A percentile compares a stretch with the other conserved stretches of the same genome.
phyloP scores from a whole-genome alignment of 2,113 vertebrate species.

The Lynx canadensis region DNA sequence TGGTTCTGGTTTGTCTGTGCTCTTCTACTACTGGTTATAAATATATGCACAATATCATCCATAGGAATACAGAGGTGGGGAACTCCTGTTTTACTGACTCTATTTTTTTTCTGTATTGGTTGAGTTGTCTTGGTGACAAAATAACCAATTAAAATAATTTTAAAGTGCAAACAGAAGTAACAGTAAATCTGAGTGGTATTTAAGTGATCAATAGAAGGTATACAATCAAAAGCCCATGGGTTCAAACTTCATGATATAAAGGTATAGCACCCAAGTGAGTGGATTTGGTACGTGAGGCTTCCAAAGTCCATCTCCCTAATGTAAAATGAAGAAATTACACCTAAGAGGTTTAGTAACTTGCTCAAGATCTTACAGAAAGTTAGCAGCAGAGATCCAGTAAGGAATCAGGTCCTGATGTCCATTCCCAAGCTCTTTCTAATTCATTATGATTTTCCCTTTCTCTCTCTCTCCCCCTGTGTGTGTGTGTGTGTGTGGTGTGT shows the following conservation, averaged over 20 bases:
- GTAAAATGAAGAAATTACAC: background rate
- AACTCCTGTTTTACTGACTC: background rate
- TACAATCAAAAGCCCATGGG: background rate
- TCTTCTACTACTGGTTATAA: background rate
- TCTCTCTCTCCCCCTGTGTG: background rate
- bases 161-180: background rate
- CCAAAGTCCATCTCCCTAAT: background rate
- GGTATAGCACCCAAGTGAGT: background rate
- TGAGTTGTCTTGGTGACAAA: background rate
- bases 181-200: background rate
- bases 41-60: background rate
- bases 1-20: background rate
- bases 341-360: background rate
- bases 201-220: background rate
- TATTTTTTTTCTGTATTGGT: background rate
- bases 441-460: constrained; percentile 6
- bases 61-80: background rate
- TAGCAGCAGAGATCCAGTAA: background rate
- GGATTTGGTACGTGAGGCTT: background rate
- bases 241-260: background rate
- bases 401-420: background rate
- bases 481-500: background rate
- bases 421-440: background rate
- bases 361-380: background rate
- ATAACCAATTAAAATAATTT: background rate